Conservation (phyloP, 1,140 invertebrate genomes). For the Tenebrio molitor region DNA sequence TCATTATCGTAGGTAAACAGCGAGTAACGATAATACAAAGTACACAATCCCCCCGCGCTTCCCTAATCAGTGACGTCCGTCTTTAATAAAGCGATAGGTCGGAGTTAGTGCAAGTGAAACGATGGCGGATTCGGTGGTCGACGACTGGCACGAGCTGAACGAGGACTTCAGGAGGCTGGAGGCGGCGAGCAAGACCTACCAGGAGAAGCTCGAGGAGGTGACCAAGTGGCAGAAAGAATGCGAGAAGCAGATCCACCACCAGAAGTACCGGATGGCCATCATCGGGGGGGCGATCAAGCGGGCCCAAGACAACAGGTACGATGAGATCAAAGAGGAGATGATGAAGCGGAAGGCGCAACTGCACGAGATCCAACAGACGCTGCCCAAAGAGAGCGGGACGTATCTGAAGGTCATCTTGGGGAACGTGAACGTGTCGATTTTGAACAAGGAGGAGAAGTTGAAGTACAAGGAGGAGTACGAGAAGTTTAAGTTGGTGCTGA, state of each 20-base stretch:
- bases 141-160: conserved; percentile 41
- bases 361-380: conserved; percentile 85
- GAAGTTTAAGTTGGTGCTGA: conserved; percentile 94
- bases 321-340: conserved; percentile 19
- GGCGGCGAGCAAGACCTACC: conserved; percentile 3
- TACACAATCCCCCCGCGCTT: not conserved
- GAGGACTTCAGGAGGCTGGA: conserved; percentile 35
- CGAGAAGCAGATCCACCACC: conserved; percentile 38
- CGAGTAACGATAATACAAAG: conserved; percentile 25
- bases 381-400: conserved; percentile 87
- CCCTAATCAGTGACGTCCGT: conserved; percentile 11
- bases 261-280: conserved; percentile 31
- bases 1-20: conserved; percentile 28
- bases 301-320: not conserved
- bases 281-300: not conserved
- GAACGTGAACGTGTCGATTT: conserved; percentile 94
- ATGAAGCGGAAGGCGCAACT: conserved; percentile 77
- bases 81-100: too few species aligned
- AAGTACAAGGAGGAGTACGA: conserved; percentile 98
- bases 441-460: conserved; percentile 96
- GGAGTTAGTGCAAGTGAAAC: conserved; percentile 10
- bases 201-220: conserved; percentile 24
- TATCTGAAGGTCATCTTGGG: conserved; percentile 95
- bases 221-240: conserved; percentile 34
- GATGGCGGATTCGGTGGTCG: conserved; percentile 12